Percentiles rank a stretch among this genome's conserved stretches.
Evolutionary conservation across 2,888 invertebrate genomes (phyloP).

Genomic region (Drosophila vallismaia): DNA sequence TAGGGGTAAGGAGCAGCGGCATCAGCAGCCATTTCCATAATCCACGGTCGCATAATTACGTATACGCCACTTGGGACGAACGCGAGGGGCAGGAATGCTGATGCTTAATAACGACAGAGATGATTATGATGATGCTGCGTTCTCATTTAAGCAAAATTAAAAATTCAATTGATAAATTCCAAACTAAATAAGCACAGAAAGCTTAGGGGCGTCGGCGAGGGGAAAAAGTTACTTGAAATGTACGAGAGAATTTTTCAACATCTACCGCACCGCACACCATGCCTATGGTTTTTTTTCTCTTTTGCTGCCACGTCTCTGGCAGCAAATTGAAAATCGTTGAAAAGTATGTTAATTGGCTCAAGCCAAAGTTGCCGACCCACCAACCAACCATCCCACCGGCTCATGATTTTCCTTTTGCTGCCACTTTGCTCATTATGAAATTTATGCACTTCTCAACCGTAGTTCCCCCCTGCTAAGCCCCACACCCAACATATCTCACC

Average conservation of each 20-base stretch:
- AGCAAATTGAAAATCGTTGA: constrained; percentile 54
- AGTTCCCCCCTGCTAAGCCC: constrained; percentile 6
- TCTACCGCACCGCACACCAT: neutral
- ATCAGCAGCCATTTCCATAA: constrained; percentile 59
- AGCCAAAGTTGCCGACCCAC: constrained; percentile 29
- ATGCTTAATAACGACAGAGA: constrained; percentile 4
- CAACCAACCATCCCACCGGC: neutral
- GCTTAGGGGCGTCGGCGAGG: constrained; percentile 1
- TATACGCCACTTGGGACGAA: constrained; percentile 65
- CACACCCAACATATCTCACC: too few relatives aligned
- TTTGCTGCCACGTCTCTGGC: constrained; percentile 32
- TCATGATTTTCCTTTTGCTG: constrained; percentile 1
- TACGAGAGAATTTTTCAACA: constrained; percentile 16
- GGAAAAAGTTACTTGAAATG: constrained; percentile 19
- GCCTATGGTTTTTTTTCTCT: constrained; percentile 9
- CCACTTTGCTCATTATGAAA: constrained; percentile 31
- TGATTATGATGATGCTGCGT: constrained; percentile 33
- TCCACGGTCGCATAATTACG: constrained; percentile 68
- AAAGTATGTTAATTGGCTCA: constrained; percentile 53
- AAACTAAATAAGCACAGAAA: constrained; percentile 32
- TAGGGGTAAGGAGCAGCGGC: constrained; percentile 3
- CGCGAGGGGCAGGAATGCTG: constrained; percentile 18
- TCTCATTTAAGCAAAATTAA: constrained; percentile 58
- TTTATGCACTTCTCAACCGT: constrained; percentile 9
- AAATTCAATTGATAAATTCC: constrained; percentile 69